Base-by-base conservation (phyloP, 2,888 invertebrate genomes). In the Ferrisia virgata region DNA sequence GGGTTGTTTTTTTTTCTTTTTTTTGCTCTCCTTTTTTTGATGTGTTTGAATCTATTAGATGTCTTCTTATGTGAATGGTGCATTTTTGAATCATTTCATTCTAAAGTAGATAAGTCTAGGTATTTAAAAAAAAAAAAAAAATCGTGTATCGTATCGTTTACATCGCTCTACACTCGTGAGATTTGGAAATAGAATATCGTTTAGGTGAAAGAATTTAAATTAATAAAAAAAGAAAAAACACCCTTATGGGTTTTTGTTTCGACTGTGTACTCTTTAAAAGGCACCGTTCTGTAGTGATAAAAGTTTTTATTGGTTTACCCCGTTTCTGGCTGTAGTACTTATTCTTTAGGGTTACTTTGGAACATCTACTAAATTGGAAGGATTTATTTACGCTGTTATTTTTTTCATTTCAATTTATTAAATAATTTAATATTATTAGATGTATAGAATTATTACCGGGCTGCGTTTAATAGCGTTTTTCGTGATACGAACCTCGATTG, bases 321-420 rank as follows among this genome's bases (percentile, higher is more conserved):
- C 47, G 8, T 3, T 8, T 47, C n/a, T 36, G 36, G 36, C 8
- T 36, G 5, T 8, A 36, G 22, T 8, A 25, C 11, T 58, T 36
- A 72, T 72, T 72, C 36, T 72, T 33, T 15, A 72, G 33, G 72
- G 72, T 72, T 72, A n/a, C 53, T 64, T 72, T 15, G 8, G n/a
- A 33, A 15, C 72, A 33, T 72, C 28, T 28, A 33, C n/a, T 9
- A 72, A 72, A 33, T 72, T 72, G 15, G n/a, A 33, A 72, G 72
- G 72, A 72, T 72, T 72, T 72, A 72, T 72, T 33, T 72, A 33
- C 36, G 33, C 33, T 28, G 31, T 72, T 72, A 72, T 36, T 72
- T 72, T 72, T 72, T 72, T 28, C 33, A 33, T 72, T 72, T 72
- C 36, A 15, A 64, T 64, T 72, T 72, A 72, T 72, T 72, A 33